phyloP scores from a whole-genome alignment of 1,140 invertebrate species.

The Drosophila azteca region DNA sequence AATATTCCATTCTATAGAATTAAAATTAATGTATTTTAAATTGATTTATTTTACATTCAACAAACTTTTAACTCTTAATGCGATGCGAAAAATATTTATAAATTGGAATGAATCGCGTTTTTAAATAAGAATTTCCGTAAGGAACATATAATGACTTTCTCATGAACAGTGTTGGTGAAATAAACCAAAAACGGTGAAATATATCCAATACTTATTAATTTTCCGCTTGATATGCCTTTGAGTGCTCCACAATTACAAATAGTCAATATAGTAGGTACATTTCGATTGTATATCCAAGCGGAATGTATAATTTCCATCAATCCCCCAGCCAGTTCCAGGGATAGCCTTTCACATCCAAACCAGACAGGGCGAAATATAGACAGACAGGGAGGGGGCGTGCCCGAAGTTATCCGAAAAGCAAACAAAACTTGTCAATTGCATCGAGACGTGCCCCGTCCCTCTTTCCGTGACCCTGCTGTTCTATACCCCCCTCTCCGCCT shows the following conservation, averaged over 20 bases:
- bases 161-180: too few relatives aligned
- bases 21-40: too few relatives aligned
- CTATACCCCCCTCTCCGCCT: not conserved
- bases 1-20: too few relatives aligned
- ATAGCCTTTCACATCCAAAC: slow-evolving; percentile 43
- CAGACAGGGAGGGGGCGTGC: slow-evolving; percentile 33
- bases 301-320: slow-evolving; percentile 17
- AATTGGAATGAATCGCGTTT: too few relatives aligned
- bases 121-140: too few relatives aligned
- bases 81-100: too few relatives aligned
- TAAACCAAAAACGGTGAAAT: not conserved
- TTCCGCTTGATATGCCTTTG: too few relatives aligned
- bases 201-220: not conserved
- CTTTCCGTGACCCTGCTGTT: not conserved
- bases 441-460: slow-evolving; percentile 49
- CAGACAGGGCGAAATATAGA: slow-evolving; percentile 26
- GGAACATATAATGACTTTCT: too few relatives aligned
- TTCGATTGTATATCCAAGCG: slow-evolving; percentile 13
- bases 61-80: too few relatives aligned
- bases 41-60: too few relatives aligned
- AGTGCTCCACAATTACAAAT: slow-evolving; percentile 14
- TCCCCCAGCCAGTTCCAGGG: slow-evolving; percentile 45
- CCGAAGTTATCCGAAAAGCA: slow-evolving; percentile 34
- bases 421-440: slow-evolving; percentile 73
- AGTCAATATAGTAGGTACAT: slow-evolving; percentile 1